These are phyloP conservation scores for Hypolimnas misippus DNA, from an alignment of 2,888 invertebrate genomes.

Conservation along the genomic window DNA sequence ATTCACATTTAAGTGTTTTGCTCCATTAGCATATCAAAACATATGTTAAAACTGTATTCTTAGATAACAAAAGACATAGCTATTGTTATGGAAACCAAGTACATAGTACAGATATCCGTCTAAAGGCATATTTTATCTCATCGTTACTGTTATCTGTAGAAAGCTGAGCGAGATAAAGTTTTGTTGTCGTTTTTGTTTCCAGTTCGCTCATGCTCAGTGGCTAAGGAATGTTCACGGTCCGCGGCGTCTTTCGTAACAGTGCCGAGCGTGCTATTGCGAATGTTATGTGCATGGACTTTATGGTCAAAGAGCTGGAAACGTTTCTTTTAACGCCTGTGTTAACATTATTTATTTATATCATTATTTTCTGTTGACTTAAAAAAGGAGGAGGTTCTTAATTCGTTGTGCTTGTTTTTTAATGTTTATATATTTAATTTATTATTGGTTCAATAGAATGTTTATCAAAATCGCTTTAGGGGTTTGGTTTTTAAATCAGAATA, in stretches of 20 bases:
- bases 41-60: not conserved
- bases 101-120: slow-evolving; percentile 8
- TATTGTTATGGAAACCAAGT: not conserved
- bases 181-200: slow-evolving; percentile 72
- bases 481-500: too few relatives aligned
- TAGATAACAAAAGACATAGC: not conserved
- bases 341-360: not conserved
- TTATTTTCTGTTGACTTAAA: too few relatives aligned
- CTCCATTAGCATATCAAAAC: not conserved
- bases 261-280: slow-evolving; percentile 77
- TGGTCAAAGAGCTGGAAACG: not conserved
- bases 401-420: too few relatives aligned
- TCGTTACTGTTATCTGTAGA: slow-evolving; percentile 50
- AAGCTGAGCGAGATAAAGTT: slow-evolving; percentile 54
- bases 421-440: too few relatives aligned
- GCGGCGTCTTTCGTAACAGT: slow-evolving; percentile 80
- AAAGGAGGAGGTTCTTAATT: too few relatives aligned
- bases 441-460: too few relatives aligned
- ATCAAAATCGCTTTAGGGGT: too few relatives aligned
- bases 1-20: not conserved
- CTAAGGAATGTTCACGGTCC: slow-evolving; percentile 81
- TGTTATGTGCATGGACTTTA: slow-evolving; percentile 53
- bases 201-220: slow-evolving; percentile 69
- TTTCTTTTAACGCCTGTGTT: not conserved
- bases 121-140: slow-evolving; percentile 14